A percentile compares a stretch with the other conserved stretches of the same genome.
phyloP scores from a whole-genome alignment of 2,113 vertebrate species.

The Heterocephalus glaber region DNA sequence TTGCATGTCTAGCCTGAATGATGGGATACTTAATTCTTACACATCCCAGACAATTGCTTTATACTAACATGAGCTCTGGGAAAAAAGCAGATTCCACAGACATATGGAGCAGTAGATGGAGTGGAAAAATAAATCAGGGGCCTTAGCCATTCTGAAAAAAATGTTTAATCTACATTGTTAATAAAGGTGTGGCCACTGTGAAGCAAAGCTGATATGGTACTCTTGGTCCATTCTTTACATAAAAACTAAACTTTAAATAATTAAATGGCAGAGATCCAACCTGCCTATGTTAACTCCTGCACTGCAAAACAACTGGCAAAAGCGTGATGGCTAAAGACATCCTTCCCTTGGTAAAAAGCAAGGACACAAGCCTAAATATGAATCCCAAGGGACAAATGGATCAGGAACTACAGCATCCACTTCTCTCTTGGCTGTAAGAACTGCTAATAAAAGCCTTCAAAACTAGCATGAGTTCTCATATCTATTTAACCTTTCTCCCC shows the following conservation, averaged over 20 bases:
- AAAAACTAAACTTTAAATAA: slow-evolving; percentile 83
- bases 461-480: slow-evolving; percentile 89
- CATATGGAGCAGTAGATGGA: slow-evolving; percentile 94
- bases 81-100: slow-evolving; percentile 91
- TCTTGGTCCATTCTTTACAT: slow-evolving; percentile 74
- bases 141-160: slow-evolving; percentile 84
- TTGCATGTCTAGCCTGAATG: slow-evolving; percentile 97
- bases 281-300: slow-evolving; percentile 74
- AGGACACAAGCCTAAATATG: slow-evolving; percentile 80
- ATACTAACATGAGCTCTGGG: slow-evolving; percentile 92
- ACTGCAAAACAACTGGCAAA: slow-evolving; percentile 10
- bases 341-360: slow-evolving; percentile 77
- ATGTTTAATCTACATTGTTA: slow-evolving; percentile 85
- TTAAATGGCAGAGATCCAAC: slow-evolving; percentile 71
- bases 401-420: slow-evolving; percentile 79
- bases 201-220: slow-evolving; percentile 78
- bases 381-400: slow-evolving; percentile 80
- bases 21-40: slow-evolving; percentile 98
- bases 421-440: slow-evolving; percentile 81
- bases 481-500: slow-evolving; percentile 91
- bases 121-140: slow-evolving; percentile 91
- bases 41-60: slow-evolving; percentile 97
- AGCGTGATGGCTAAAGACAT: slow-evolving; percentile 41
- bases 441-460: slow-evolving; percentile 89
- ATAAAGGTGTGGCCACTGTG: slow-evolving; percentile 85